A percentile compares a stretch with the other conserved stretches of the same genome.
Conservation (phyloP, 2,113 vertebrate species). For the Nycticorax nycticorax region DNA sequence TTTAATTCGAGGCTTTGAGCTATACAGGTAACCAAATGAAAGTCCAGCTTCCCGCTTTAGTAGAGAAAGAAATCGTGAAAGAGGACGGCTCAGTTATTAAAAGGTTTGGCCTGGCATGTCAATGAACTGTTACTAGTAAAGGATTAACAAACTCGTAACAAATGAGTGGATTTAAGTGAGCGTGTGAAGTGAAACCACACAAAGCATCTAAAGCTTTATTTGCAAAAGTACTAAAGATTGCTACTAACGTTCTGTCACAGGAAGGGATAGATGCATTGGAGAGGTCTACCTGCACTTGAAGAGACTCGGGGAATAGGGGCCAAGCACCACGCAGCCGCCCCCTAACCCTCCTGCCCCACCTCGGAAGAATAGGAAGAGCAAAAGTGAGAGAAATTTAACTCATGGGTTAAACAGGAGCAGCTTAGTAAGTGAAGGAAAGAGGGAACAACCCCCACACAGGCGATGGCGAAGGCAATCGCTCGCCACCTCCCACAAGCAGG, state of each 20-base stretch:
- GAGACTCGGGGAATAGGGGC: neutral
- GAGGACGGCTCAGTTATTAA: slow-evolving; percentile 92
- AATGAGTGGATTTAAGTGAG: neutral
- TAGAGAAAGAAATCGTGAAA: slow-evolving; percentile 85
- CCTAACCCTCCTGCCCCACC: neutral
- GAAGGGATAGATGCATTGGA: neutral
- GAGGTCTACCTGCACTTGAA: neutral
- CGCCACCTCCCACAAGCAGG: neutral
- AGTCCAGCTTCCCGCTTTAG: slow-evolving; percentile 83
- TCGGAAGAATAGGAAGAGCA: neutral
- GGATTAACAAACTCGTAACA: slow-evolving; percentile 60
- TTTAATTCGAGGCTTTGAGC: slow-evolving; percentile 84
- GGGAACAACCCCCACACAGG: neutral
- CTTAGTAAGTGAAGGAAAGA: neutral
- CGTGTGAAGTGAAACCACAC: neutral
- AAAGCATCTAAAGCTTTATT: neutral
- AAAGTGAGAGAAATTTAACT: neutral
- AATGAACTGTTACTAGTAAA: neutral
- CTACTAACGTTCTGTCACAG: neutral
- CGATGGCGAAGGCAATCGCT: neutral
- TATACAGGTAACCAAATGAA: slow-evolving; percentile 85
- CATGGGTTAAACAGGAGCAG: neutral
- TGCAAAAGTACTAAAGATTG: neutral
- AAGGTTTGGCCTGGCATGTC: slow-evolving; percentile 87
- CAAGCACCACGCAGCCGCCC: neutral